A percentile compares a stretch with the other conserved stretches of the same genome.
These are phyloP conservation scores for Agrotis ipsilon DNA, from an alignment of 2,888 invertebrate species.

Conservation along the genomic window DNA sequence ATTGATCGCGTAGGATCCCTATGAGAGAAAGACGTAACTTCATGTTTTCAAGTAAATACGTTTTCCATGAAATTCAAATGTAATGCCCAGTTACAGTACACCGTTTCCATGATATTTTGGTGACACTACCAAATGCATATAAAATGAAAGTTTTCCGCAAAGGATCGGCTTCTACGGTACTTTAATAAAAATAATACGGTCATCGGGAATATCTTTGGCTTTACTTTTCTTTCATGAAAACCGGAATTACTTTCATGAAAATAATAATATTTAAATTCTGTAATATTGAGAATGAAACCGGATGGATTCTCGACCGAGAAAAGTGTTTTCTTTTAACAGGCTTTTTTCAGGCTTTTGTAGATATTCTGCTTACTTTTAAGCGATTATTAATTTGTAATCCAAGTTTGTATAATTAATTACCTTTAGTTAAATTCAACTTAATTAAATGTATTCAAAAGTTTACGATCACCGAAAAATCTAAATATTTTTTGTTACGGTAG, in stretches of 20 bases:
- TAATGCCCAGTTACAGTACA: conserved; percentile 10
- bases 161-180: conserved; percentile 7
- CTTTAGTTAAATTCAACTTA: too few species aligned
- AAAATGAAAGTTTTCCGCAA: conserved; percentile 1
- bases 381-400: too few species aligned
- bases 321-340: conserved; percentile 1
- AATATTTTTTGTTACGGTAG: too few species aligned
- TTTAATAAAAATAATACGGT: conserved; percentile 30
- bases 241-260: conserved; percentile 28
- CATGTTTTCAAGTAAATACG: not conserved
- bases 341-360: not conserved
- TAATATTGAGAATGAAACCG: conserved; percentile 13
- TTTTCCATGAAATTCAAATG: conserved; percentile 29
- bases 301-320: not conserved
- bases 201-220: conserved; percentile 26
- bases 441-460: too few species aligned
- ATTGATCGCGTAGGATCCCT: not conserved
- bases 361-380: not conserved
- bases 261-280: conserved; percentile 50
- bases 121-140: conserved; percentile 21
- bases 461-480: too few species aligned
- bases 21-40: too few species aligned
- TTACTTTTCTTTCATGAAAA: conserved; percentile 28
- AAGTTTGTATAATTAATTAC: not conserved
- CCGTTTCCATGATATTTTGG: conserved; percentile 5